These are phyloP conservation scores for Schrankia costaestrigalis DNA, from an alignment of 2,888 invertebrate species.

Conservation along the genomic window DNA sequence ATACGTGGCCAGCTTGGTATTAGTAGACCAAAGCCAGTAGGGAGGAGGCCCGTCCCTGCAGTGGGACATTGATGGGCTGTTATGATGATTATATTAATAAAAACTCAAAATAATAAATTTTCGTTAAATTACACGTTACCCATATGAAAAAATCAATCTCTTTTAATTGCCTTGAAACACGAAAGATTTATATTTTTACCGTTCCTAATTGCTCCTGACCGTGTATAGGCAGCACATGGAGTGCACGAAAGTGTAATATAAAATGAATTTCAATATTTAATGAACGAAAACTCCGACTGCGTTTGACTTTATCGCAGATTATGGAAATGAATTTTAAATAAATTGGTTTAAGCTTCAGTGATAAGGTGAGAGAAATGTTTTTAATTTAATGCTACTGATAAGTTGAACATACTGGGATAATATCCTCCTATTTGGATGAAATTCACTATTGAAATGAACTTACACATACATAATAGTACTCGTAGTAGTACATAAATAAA, in stretches of 20 bases:
- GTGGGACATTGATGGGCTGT: too few species aligned
- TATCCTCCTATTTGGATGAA: too few species aligned
- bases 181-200: conserved; percentile 37
- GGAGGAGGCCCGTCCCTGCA: too few species aligned
- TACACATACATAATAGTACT: too few species aligned
- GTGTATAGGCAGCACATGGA: conserved; percentile 23
- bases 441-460: too few species aligned
- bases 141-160: conserved; percentile 42
- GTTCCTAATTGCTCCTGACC: conserved; percentile 40
- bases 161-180: conserved; percentile 39
- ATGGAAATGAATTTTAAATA: conserved; percentile 14
- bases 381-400: neutral
- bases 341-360: conserved; percentile 5
- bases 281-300: conserved; percentile 9
- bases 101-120: too few species aligned
- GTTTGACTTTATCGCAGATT: conserved; percentile 6
- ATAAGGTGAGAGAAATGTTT: neutral
- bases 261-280: conserved; percentile 28
- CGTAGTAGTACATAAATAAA: too few species aligned
- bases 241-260: conserved; percentile 20
- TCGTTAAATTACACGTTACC: too few species aligned
- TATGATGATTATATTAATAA: too few species aligned
- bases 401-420: neutral
- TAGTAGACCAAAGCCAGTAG: too few species aligned
- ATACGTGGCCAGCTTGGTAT: too few species aligned